Percentiles rank a stretch among this genome's conserved stretches.
Conservation (phyloP, 2,888 invertebrate genomes). For the Drosophila rellima region DNA sequence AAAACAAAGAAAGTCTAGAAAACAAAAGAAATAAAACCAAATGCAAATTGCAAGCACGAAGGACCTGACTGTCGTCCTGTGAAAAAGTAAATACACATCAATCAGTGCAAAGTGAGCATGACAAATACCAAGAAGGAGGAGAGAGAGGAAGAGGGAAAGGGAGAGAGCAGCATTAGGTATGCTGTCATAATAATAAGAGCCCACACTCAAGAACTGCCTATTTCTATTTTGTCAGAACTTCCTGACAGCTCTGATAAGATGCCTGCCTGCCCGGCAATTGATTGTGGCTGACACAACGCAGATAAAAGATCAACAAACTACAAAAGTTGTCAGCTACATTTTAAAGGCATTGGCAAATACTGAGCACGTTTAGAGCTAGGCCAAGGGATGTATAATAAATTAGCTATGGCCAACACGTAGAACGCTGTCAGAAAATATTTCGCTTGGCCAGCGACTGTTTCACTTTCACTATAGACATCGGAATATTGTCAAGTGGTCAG, state of each 20-base stretch:
- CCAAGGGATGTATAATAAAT: slow-evolving; percentile 67
- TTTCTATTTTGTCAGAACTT: slow-evolving; percentile 62
- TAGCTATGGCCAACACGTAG: slow-evolving; percentile 77
- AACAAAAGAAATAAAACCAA: slow-evolving; percentile 33
- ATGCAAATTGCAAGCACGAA: slow-evolving; percentile 71
- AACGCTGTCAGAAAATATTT: slow-evolving; percentile 24
- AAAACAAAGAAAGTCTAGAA: neutral
- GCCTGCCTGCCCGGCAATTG: slow-evolving; percentile 51
- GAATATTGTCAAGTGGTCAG: slow-evolving; percentile 69
- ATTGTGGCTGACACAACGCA: slow-evolving; percentile 63
- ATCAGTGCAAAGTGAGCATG: slow-evolving; percentile 55
- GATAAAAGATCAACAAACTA: slow-evolving; percentile 65
- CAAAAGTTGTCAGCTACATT: slow-evolving; percentile 50
- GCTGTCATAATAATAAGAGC: slow-evolving; percentile 55
- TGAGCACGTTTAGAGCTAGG: slow-evolving; percentile 12
- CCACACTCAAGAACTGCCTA: slow-evolving; percentile 5
- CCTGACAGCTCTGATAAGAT: slow-evolving; percentile 45
- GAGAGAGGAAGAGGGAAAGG: neutral
- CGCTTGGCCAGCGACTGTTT: slow-evolving; percentile 53
- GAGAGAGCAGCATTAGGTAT: neutral
- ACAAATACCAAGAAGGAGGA: slow-evolving; percentile 7
- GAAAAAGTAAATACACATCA: slow-evolving; percentile 54
- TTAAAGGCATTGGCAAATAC: slow-evolving; percentile 61
- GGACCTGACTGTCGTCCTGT: slow-evolving; percentile 12
- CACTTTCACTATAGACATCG: slow-evolving; percentile 23